Evolutionary conservation across 2,888 invertebrate species (phyloP).

Genomic region (Aporophyla nigra): DNA sequence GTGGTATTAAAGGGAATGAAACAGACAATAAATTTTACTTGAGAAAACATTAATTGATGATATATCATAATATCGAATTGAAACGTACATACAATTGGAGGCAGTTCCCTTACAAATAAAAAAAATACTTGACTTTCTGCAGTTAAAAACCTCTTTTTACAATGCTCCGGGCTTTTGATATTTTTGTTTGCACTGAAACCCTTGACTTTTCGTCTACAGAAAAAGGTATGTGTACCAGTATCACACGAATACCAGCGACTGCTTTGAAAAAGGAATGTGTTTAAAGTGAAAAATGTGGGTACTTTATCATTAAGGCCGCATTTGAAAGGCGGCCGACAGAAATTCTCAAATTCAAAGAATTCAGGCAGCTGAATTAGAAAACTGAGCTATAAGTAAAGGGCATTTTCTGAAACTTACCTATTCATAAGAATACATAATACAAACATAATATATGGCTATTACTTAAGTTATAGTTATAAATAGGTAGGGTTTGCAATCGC

Average conservation of each 20-base stretch:
- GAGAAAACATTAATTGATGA: not conserved
- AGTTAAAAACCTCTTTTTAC: constrained; percentile 8
- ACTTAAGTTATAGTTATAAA: not conserved
- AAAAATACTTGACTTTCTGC: not conserved
- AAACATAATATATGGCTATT: not conserved
- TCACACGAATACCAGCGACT: constrained; percentile 43
- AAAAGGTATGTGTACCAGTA: constrained; percentile 38
- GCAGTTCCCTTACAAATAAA: not conserved
- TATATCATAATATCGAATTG: not conserved
- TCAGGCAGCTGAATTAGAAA: constrained; percentile 51
- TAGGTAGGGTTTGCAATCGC: not conserved
- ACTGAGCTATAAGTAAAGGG: constrained; percentile 5
- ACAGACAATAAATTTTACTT: not conserved
- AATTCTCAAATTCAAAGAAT: constrained; percentile 58
- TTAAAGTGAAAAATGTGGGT: constrained; percentile 56
- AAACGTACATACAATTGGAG: not conserved
- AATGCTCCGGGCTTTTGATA: not conserved
- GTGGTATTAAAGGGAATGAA: not conserved
- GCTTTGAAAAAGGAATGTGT: constrained; percentile 58
- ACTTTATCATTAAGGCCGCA: constrained; percentile 54
- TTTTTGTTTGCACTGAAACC: constrained; percentile 38
- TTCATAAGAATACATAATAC: not conserved
- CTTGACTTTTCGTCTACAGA: constrained; percentile 21
- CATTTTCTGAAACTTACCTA: constrained; percentile 6
- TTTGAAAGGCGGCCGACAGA: constrained; percentile 53